Base-by-base conservation (phyloP, 1,140 invertebrate genomes). In the Vanessa tameamea region DNA sequence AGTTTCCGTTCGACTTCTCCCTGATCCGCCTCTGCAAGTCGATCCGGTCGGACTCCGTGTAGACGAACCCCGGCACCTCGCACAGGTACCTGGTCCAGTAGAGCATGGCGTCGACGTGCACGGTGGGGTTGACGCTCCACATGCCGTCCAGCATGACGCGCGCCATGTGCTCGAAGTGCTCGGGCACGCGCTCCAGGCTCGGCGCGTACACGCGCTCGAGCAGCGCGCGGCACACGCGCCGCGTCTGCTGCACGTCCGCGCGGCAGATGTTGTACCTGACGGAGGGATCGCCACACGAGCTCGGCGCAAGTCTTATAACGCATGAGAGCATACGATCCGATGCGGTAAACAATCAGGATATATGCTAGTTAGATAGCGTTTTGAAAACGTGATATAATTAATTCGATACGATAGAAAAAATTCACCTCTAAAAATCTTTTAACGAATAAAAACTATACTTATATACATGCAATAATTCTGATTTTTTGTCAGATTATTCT, bases 261-360 rank as follows among this genome's bases (percentile, higher is more conserved):
- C 90, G 83, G 75, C 92, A 94, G 12, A 96, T 84, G 80, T 95
- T 96, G 83, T 94, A 95, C 66, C 94, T 94, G 86, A 12, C 26
- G 26, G 26, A 3, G 3, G 26, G 26, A n/a, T n/a, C n/a, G n/a
- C n/a, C n/a, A n/a, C n/a, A n/a, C n/a, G n/a, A n/a, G n/a, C n/a
- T n/a, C n/a, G n/a, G n/a, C n/a, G n/a, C n/a, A n/a, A n/a, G n/a
- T n/a, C n/a, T n/a, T n/a, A n/a, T n/a, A n/a, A n/a, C n/a, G n/a
- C n/a, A n/a, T n/a, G n/a, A n/a, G n/a, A n/a, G n/a, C n/a, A n/a
- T n/a, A n/a, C n/a, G n/a, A n/a, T n/a, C n/a, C n/a, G n/a, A n/a
- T n/a, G n/a, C n/a, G n/a, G n/a, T n/a, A n/a, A n/a, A n/a, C n/a
- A n/a, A n/a, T n/a, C n/a, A n/a, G n/a, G n/a, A n/a, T n/a, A n/a